phyloP scores from a whole-genome alignment of 92 coral and sea anemone species.

The Metridium senile region DNA sequence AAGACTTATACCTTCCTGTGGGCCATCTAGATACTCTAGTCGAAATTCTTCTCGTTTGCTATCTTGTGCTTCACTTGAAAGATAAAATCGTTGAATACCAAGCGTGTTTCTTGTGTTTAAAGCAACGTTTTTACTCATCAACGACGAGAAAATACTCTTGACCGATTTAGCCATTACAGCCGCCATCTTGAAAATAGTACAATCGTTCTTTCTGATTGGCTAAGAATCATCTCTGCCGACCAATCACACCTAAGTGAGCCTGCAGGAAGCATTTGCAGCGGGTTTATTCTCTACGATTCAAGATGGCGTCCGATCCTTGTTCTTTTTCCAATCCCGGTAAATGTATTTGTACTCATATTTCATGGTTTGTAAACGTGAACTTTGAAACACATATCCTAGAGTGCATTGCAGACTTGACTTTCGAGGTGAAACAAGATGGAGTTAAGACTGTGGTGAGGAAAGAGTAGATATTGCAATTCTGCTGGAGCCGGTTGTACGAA shows the following conservation, averaged over 20 bases:
- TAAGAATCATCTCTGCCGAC: background rate
- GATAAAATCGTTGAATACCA: conserved; percentile 19
- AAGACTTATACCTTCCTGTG: conserved; percentile 57
- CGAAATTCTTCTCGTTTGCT: conserved; percentile 62
- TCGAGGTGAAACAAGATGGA: conserved; percentile 60
- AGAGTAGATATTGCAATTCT: background rate
- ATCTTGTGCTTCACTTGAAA: conserved; percentile 45
- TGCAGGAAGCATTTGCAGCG: background rate
- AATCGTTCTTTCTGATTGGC: conserved; percentile 18
- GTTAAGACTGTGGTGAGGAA: conserved; percentile 64
- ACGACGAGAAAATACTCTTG: conserved; percentile 14
- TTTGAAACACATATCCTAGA: conserved; percentile 69
- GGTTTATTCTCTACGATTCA: background rate
- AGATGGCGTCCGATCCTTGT: conserved; percentile 71
- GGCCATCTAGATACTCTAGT: conserved; percentile 71
- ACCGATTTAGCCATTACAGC: conserved; percentile 28
- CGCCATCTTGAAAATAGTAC: conserved; percentile 56
- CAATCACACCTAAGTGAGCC: background rate
- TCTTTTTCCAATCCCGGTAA: conserved; percentile 66
- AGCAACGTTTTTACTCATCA: conserved; percentile 2
- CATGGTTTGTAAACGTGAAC: conserved; percentile 69
- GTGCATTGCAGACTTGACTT: conserved; percentile 66
- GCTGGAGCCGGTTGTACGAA: too few species aligned
- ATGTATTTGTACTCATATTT: conserved; percentile 59
- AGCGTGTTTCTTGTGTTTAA: conserved; percentile 2